Evolutionary conservation across 1,140 invertebrate genomes (phyloP), one percentile per base, ranked within the genome.

Genomic region (Melanaphis sacchari): DNA sequence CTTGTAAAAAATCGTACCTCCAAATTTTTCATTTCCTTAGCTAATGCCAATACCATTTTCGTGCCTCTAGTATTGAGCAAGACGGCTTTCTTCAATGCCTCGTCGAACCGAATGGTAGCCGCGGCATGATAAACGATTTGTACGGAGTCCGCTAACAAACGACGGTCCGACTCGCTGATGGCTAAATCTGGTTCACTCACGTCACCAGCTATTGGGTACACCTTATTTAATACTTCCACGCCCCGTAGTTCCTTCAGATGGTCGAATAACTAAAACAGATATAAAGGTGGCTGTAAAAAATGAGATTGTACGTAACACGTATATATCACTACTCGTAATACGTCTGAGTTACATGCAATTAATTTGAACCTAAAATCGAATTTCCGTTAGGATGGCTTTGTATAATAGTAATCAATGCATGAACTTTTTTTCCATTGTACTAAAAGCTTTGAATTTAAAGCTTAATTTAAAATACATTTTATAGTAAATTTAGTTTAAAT

Each of bases 81-180:
- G 3, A 98, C 97, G 0, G 97, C 97, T 94, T 96, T 96, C 93
- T 97, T 97, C 6, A 98, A 94, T 11, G 96, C 95, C 94, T 97
- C 97, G 94, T 98, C 97, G 94, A 98, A 98, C 95, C 96, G 95
- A 93, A 98, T 97, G 82, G 98, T 99, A 1, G 99, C 99, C 0
- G 99, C 99, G 18, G 93, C 94, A 59, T 94, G 94, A 59, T 94
- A 94, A 26, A 94, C 90, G 1, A 94, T 94, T 22, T 94, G n/a
- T 4, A 94, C 94, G 11, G 94, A 82, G 24, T 94, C 59, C 15
- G 49, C 49, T 0, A 99, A 95, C 36, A 96, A 95, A 93, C 97
- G 94, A 88, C 96, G 95, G 95, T 99, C 97, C n/a, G 96, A 95
- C 0, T 96, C 95, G 21, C 96, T 97, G 8, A 99, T 95, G 6